phyloP scores from a whole-genome alignment of 2,113 vertebrate species.

The Garra rufa region DNA sequence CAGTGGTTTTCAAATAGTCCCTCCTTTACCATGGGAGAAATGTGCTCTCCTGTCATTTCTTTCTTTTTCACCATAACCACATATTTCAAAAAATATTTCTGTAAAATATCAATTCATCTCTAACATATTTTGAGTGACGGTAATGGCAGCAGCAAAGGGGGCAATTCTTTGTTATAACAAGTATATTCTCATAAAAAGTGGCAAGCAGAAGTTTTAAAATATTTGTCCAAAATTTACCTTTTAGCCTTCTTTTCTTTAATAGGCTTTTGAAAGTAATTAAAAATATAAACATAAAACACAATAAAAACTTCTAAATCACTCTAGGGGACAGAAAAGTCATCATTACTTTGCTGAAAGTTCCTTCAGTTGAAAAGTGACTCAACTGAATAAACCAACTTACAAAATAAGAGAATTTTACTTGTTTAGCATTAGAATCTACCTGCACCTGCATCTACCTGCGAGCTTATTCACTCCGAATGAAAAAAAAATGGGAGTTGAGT shows the following conservation, averaged over 20 bases:
- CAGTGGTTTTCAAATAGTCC: neutral
- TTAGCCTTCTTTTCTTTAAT: neutral
- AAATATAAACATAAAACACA: neutral
- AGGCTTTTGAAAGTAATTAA: neutral
- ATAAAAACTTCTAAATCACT: neutral
- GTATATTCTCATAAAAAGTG: neutral
- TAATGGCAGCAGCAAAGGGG: neutral
- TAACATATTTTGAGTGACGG: neutral
- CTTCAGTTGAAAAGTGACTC: neutral
- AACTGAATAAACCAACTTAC: neutral
- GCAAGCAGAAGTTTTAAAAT: neutral
- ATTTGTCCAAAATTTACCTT: neutral
- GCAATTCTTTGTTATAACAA: neutral
- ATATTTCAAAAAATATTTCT: neutral
- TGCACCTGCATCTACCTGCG: neutral
- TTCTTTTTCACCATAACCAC: neutral
- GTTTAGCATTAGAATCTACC: neutral
- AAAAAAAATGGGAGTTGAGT: neutral
- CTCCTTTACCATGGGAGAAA: neutral
- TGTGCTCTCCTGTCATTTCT: neutral
- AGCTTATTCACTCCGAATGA: neutral
- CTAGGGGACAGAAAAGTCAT: neutral
- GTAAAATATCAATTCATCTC: neutral
- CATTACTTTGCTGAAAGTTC: neutral
- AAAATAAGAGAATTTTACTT: neutral